phyloP scores from a whole-genome alignment of 2,113 vertebrate species.

The human (Homo sapiens) region GRCh38 chr3:38975501-38976000 shows the following conservation, averaged over 20 bases:
- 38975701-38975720: not conserved
- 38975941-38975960: not conserved
- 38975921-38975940: not conserved
- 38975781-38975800: not conserved
- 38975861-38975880: not conserved
- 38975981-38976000: not conserved
- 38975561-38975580: slow-evolving; percentile 3
- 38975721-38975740: not conserved
- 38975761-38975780: not conserved
- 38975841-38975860: not conserved
- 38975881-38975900: not conserved
- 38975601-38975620: too few species aligned
- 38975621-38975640: not conserved
- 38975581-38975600: too few species aligned
- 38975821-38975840: not conserved
- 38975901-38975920: not conserved
- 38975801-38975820: too few species aligned
- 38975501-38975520: not conserved
- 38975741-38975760: not conserved
- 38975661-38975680: not conserved
- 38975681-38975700: not conserved
- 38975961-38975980: not conserved
- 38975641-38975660: not conserved
- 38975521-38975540: not conserved
- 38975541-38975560: not conserved